These are phyloP conservation scores for Danionella dracula DNA, from an alignment of 2,797 vertebrate species.

Conservation along the genomic window DNA sequence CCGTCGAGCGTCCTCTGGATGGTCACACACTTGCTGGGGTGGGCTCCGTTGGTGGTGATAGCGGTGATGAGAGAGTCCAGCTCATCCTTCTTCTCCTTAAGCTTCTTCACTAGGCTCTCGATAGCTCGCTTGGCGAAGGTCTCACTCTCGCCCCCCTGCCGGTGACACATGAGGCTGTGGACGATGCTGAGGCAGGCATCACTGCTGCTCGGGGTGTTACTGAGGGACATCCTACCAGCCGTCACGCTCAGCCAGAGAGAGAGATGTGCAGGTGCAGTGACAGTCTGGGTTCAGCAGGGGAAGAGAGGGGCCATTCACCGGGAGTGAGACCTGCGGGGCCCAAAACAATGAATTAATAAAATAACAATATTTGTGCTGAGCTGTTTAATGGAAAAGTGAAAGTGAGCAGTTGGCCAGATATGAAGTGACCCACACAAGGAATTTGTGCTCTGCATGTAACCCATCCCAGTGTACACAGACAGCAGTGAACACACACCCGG, in stretches of 20 bases:
- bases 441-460: too few species aligned
- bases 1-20: slow-evolving; percentile 95
- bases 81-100: slow-evolving; percentile 97
- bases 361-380: too few species aligned
- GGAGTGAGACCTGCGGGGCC: too few species aligned
- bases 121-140: slow-evolving; percentile 92
- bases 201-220: slow-evolving; percentile 93
- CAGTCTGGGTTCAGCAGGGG: background rate
- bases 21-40: slow-evolving; percentile 96
- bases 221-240: slow-evolving; percentile 81
- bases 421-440: too few species aligned
- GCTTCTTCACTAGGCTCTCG: slow-evolving; percentile 95
- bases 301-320: slow-evolving; percentile 19
- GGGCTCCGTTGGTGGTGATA: slow-evolving; percentile 94
- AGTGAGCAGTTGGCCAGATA: too few species aligned
- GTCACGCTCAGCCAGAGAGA: background rate
- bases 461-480: too few species aligned
- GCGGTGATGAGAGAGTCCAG: slow-evolving; percentile 94
- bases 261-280: too few species aligned
- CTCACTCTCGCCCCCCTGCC: slow-evolving; percentile 94
- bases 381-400: too few species aligned
- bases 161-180: slow-evolving; percentile 96
- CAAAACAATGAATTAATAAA: background rate
- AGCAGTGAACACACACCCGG: too few species aligned
- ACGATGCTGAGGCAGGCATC: slow-evolving; percentile 97